Evolutionary conservation across 2,113 vertebrate genomes (phyloP).

Genomic region (Hystrix brachyura): DNA sequence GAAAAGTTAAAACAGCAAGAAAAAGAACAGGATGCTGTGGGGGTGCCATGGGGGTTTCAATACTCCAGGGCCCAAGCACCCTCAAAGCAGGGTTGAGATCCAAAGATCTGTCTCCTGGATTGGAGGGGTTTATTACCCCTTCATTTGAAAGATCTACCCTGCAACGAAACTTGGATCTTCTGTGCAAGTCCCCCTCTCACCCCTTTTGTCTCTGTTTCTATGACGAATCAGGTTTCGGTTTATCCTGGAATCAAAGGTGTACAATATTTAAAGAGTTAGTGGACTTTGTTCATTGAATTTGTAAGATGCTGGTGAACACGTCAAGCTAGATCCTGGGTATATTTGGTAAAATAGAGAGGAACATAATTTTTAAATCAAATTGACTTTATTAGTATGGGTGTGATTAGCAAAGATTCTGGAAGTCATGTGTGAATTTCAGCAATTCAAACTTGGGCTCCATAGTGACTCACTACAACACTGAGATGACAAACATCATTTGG

Average conservation of each 20-base stretch:
- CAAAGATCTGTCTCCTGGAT: background rate
- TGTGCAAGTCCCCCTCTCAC: background rate
- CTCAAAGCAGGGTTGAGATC: background rate
- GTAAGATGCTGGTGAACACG: background rate
- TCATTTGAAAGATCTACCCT: background rate
- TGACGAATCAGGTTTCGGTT: background rate
- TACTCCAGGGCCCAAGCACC: fast-evolving
- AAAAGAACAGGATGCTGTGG: background rate
- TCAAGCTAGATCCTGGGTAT: background rate
- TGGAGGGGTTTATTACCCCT: background rate
- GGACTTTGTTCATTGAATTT: background rate
- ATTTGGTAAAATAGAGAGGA: background rate
- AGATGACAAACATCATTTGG: background rate
- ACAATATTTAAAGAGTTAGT: too few relatives aligned
- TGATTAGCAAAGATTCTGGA: background rate
- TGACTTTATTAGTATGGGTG: background rate
- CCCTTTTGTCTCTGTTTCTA: background rate
- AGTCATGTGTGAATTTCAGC: background rate
- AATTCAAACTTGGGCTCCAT: background rate
- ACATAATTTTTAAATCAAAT: background rate
- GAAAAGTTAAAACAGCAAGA: background rate
- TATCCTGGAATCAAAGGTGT: background rate
- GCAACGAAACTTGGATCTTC: background rate
- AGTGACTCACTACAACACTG: background rate
- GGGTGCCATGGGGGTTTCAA: fast-evolving